Conservation (phyloP, 2,113 vertebrate genomes). For the Raja brachyura region DNA sequence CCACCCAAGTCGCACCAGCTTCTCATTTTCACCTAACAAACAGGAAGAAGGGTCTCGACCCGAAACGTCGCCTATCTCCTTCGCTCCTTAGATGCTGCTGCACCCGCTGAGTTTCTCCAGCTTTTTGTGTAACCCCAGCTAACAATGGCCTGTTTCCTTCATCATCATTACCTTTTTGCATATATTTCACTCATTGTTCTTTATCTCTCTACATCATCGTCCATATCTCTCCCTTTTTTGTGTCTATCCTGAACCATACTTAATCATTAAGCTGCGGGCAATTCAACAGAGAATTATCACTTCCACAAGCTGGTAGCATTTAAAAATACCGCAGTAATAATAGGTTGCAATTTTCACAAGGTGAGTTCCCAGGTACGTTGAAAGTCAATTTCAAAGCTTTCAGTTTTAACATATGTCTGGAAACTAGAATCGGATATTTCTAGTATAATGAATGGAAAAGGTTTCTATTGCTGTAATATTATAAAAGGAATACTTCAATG, state of each 20-base stretch:
- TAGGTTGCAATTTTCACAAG: background rate
- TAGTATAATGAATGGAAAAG: background rate
- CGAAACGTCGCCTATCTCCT: too few species aligned
- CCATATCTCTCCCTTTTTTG: too few species aligned
- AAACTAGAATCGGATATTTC: background rate
- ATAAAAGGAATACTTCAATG: background rate
- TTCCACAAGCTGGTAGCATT: background rate
- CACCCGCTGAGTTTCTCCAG: too few species aligned
- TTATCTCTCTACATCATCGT: too few species aligned
- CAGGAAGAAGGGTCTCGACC: too few species aligned
- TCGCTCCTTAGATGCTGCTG: too few species aligned
- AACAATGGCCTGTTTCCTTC: too few species aligned
- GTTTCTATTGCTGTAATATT: background rate
- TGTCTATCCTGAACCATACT: background rate
- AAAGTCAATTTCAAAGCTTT: background rate
- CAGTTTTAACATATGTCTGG: background rate
- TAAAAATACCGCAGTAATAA: background rate
- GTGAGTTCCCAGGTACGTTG: background rate
- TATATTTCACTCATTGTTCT: too few species aligned
- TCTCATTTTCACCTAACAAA: too few species aligned
- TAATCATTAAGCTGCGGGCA: background rate
- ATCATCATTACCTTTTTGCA: too few species aligned
- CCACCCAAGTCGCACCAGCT: too few species aligned
- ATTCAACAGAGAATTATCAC: background rate
- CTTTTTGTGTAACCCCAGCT: too few species aligned